These are phyloP conservation scores for Amorpha juglandis DNA, from an alignment of 2,888 invertebrate genomes.

Conservation along the genomic window DNA sequence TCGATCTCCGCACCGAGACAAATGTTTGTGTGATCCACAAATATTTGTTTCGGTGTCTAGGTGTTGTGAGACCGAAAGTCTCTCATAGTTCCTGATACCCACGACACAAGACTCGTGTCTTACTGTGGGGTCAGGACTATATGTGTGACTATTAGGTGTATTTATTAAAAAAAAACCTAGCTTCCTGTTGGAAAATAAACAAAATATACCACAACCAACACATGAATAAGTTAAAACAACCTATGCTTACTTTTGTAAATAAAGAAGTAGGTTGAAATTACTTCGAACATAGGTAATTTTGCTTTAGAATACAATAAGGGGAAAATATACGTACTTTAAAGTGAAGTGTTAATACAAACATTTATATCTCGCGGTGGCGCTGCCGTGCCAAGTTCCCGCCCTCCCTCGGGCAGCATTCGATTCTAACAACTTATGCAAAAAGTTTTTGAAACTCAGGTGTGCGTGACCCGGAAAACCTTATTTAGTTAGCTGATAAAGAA, in stretches of 20 bases:
- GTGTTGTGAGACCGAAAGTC: too few species aligned
- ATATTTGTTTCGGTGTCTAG: too few species aligned
- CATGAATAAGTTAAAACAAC: neutral
- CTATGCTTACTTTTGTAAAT: neutral
- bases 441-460: constrained; percentile 9
- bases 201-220: neutral
- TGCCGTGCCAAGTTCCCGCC: neutral
- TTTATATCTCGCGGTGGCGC: neutral
- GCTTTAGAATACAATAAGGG: neutral
- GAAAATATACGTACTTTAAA: neutral
- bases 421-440: constrained; percentile 17
- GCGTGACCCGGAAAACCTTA: neutral
- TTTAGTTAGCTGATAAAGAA: neutral
- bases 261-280: neutral
- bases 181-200: neutral
- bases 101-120: too few species aligned
- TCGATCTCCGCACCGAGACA: too few species aligned
- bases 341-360: neutral
- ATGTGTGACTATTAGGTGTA: too few species aligned
- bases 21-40: too few species aligned
- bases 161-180: too few species aligned
- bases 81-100: too few species aligned
- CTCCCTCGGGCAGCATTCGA: constrained; percentile 7
- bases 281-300: constrained; percentile 6
- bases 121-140: too few species aligned